A percentile compares a stretch with the other conserved stretches of the same genome.
phyloP scores from a whole-genome alignment of 1,140 invertebrate species.

The Asbolus verrucosus region DNA sequence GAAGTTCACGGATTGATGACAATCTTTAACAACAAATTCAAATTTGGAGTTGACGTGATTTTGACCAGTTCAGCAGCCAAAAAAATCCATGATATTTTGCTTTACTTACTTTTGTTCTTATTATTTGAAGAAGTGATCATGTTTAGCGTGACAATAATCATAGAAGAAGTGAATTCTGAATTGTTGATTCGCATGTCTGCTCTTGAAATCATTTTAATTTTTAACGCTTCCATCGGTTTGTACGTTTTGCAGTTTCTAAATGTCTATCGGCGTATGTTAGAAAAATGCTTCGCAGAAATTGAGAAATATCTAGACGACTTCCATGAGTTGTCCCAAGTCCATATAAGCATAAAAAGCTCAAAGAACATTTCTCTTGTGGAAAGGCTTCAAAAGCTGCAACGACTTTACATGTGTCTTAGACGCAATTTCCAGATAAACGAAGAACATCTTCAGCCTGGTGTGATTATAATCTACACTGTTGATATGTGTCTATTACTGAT shows the following conservation, averaged over 20 bases:
- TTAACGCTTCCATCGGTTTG: no score
- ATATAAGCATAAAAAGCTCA: no score
- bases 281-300: conserved; percentile 4
- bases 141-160: neutral
- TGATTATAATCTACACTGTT: neutral
- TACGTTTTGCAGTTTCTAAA: neutral
- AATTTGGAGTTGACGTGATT: conserved; percentile 3
- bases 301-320: conserved; percentile 4
- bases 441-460: neutral
- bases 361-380: neutral
- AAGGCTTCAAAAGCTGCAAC: conserved; percentile 1
- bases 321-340: neutral
- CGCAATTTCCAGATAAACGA: neutral
- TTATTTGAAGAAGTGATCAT: conserved; percentile 2
- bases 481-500: conserved; percentile 1
- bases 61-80: conserved; percentile 5
- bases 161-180: conserved; percentile 4
- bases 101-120: neutral
- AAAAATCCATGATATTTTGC: neutral
- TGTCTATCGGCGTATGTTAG: conserved; percentile 15
- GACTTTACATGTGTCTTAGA: conserved; percentile 7
- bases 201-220: no score
- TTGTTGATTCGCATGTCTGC: neutral
- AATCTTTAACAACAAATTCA: conserved; percentile 8
- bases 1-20: neutral